phyloP scores from a whole-genome alignment of 2,797 vertebrate genomes.

The Etheostoma nigrum region DNA sequence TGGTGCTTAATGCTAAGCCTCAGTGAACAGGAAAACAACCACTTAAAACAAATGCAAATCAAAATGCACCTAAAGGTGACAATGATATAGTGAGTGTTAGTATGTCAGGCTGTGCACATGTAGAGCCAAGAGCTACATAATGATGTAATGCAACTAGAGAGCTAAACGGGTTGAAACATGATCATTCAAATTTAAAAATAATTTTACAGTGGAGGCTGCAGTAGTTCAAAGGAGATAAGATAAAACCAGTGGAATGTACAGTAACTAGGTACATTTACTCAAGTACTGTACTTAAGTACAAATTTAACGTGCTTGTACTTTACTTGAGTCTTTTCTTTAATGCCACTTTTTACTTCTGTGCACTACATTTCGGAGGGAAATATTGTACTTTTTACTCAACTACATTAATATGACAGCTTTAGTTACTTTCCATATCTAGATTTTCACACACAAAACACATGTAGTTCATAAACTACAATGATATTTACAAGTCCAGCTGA shows the following conservation, averaged over 20 bases:
- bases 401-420: no score
- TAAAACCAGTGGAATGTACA: conserved; percentile 8
- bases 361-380: no score
- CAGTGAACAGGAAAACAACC: not conserved
- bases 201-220: conserved; percentile 6
- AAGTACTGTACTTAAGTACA: no score
- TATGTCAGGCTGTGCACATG: not conserved
- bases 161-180: not conserved
- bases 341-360: no score
- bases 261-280: no score
- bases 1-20: not conserved
- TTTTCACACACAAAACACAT: no score
- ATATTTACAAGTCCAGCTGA: no score
- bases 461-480: no score
- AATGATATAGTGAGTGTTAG: not conserved
- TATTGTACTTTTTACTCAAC: no score
- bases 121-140: not conserved
- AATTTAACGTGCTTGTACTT: no score
- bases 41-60: not conserved
- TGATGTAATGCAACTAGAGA: not conserved
- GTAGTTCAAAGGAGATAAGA: conserved; percentile 11
- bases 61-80: not conserved
- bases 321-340: no score
- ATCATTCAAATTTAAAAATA: conserved; percentile 11
- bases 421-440: no score